Conservation (phyloP, 2,888 invertebrate genomes). For the Leptinotarsa haldemani region DNA sequence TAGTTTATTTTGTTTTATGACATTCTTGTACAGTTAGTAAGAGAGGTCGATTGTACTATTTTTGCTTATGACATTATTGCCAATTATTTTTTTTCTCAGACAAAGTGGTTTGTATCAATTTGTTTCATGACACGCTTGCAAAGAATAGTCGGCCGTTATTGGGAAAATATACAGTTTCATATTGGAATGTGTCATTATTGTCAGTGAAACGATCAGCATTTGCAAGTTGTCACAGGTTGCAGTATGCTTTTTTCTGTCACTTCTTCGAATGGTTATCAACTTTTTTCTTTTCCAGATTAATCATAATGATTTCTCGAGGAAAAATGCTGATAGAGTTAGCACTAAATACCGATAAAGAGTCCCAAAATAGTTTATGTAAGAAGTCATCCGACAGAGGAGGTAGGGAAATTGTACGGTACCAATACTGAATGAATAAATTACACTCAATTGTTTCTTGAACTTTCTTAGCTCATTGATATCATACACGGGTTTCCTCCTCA, state of each 20-base stretch:
- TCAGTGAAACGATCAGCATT: not conserved
- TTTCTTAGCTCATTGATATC: not conserved
- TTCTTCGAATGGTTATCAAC: not conserved
- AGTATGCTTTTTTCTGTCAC: slow-evolving; percentile 2
- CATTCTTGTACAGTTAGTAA: slow-evolving; percentile 4
- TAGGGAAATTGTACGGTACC: not conserved
- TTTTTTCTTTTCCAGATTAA: not conserved
- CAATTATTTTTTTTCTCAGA: not conserved
- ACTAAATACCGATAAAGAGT: slow-evolving; percentile 5
- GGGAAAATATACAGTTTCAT: not conserved
- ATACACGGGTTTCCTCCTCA: not conserved
- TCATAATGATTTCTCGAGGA: not conserved
- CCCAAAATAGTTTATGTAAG: not conserved
- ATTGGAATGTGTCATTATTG: not conserved
- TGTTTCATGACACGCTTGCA: slow-evolving; percentile 14
- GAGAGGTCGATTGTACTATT: not conserved
- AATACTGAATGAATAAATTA: not conserved
- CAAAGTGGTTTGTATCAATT: slow-evolving; percentile 17
- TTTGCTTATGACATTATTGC: slow-evolving; percentile 9
- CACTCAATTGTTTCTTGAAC: not conserved
- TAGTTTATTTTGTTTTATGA: slow-evolving; percentile 3
- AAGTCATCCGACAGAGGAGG: slow-evolving; percentile 4
- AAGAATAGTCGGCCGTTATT: not conserved
- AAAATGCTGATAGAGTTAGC: not conserved
- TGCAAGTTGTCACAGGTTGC: slow-evolving; percentile 2